A percentile compares a stretch with the other conserved stretches of the same genome.
These are phyloP conservation scores for Trachurus trachurus DNA, from an alignment of 2,797 vertebrate genomes.

Conservation along the genomic window DNA sequence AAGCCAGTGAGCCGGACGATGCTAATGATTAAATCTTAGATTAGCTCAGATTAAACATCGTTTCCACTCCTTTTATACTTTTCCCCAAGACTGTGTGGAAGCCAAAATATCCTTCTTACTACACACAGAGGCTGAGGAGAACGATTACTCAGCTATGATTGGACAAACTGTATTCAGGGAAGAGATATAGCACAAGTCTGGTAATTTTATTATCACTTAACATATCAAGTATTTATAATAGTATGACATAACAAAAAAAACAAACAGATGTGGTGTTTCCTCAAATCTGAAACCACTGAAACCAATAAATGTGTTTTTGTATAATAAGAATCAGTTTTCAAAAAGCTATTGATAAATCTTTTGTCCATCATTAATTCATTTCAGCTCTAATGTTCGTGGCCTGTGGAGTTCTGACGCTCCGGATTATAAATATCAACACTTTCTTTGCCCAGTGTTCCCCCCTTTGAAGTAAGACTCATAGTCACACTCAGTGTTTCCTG, in stretches of 20 bases:
- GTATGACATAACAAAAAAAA: neutral
- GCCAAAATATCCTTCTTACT: too few relatives aligned
- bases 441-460: neutral
- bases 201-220: neutral
- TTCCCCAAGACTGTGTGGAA: too few relatives aligned
- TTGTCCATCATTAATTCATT: neutral
- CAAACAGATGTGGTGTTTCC: neutral
- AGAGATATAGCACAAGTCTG: neutral
- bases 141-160: neutral
- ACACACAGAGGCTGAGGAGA: neutral
- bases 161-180: neutral
- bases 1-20: neutral
- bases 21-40: neutral
- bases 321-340: neutral
- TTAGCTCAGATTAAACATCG: neutral
- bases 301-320: neutral
- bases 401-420: neutral
- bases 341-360: neutral
- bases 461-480: neutral
- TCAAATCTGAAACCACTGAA: neutral
- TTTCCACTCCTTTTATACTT: too few relatives aligned
- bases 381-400: neutral
- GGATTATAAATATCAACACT: neutral
- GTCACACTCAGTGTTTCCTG: constrained; percentile 9
- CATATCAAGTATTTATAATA: neutral